A percentile compares a stretch with the other conserved stretches of the same genome.
Conservation (phyloP, 2,797 vertebrate species). For the Lutjanus argentimaculatus region DNA sequence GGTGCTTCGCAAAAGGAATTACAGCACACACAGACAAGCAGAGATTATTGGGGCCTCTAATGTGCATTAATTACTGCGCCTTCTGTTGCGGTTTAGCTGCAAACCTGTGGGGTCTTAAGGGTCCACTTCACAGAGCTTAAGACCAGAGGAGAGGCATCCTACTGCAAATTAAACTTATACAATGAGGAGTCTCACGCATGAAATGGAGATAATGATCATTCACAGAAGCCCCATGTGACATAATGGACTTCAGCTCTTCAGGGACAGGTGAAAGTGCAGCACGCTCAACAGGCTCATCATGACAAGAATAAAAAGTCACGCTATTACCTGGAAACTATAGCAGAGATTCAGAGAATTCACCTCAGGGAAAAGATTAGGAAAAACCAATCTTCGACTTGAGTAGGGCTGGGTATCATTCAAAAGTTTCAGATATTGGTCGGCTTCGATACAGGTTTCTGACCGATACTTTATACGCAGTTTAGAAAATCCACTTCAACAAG, state of each 20-base stretch:
- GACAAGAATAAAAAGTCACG: neutral
- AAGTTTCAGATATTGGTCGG: too few species aligned
- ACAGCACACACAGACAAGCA: constrained; percentile 48
- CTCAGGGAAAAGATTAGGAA: neutral
- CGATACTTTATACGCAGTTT: too few species aligned
- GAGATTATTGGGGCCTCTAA: constrained; percentile 74
- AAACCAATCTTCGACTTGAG: neutral
- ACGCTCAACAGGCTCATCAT: neutral
- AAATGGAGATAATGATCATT: neutral
- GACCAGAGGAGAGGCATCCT: neutral
- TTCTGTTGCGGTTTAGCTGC: constrained; percentile 70
- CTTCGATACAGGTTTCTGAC: too few species aligned
- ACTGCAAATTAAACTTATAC: constrained; percentile 36
- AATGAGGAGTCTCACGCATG: neutral
- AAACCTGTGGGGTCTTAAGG: constrained; percentile 45
- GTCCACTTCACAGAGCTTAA: constrained; percentile 8
- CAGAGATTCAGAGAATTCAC: neutral
- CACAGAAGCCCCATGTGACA: neutral
- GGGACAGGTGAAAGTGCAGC: neutral
- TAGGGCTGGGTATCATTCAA: too few species aligned
- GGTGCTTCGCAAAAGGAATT: constrained; percentile 58
- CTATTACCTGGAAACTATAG: neutral
- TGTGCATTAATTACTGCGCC: constrained; percentile 71
- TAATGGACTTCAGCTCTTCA: neutral
- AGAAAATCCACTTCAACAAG: too few species aligned